Base-by-base conservation (phyloP, 2,113 vertebrate species). In the Austrofundulus limnaeus region DNA sequence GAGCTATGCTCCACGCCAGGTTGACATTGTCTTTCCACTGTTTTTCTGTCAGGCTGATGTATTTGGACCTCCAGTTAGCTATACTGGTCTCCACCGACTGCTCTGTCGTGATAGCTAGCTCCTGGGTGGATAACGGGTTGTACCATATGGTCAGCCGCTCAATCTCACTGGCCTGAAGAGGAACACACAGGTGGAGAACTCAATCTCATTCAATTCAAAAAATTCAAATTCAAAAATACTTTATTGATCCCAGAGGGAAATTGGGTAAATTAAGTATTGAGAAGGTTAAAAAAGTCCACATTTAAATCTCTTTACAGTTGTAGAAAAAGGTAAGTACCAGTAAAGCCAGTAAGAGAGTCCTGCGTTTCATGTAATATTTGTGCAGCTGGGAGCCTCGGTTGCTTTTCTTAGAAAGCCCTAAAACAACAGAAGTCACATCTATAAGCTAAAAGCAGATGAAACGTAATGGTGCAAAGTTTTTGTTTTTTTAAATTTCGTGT, bases 21-120 rank as follows among this genome's bases (percentile, higher is more conserved):
- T 98, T 96, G 16, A 98, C 95, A 0, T 96, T 96, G 88, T 99
- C 97, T 50, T 98, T 98, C 96, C 97, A 98, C 47, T 99, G 96
- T 84, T 99, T 99, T 83, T 98, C 95, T 2, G 93, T 97, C 61
- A 98, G 90, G 77, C 92, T 95, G 84, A 95, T 93, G 75, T 98
- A 99, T 67, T 98, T 99, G 61, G 96, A 97, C 66, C 95, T 93
- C 97, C 95, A 98, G 88, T 98, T 98, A 38, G 95, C 93, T 10
- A 99, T 96, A 3, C 95, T 99, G 81, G 90, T 97, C 81, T 98
- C 96, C 67, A 96, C 96, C 0, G 94, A 93, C 84, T 95, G 96
- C 73, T 99, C 97, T 11, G 90, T 90, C 2, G 90, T 70, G 62
- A 99, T 75, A 54, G 94, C 94, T 16, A 99, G 87, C 87, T 99